Base-by-base conservation (phyloP, 2,113 vertebrate species). In the Alethe castanea region DNA sequence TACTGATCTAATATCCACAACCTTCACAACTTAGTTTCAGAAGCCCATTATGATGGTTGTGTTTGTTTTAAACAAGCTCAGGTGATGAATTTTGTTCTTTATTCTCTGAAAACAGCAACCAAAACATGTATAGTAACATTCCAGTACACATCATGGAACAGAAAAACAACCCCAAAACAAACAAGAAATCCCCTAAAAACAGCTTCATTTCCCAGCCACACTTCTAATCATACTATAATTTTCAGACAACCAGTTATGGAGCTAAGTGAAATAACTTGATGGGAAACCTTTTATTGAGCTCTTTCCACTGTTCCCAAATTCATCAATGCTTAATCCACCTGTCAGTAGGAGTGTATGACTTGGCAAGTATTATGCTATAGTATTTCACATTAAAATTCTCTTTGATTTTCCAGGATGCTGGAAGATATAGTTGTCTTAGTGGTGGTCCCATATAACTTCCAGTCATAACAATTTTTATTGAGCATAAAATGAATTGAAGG, bases 401-500 rank as follows among this genome's bases (percentile, higher is more conserved):
- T 93, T 95, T 87, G 96, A 87, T 96, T 97, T 97, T 88, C 36
- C 73, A 95, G 65, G 36, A 76, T 94, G 52, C 14, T 90, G 71
- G 81, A 94, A 90, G 48, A 79, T 88, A 78, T 42, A 56, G 35
- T 66, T 92, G 19, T 65, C 26, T 94, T 95, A 81, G 54, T 91
- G 36, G 47, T 66, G 50, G 64, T 92, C 95, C 87, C 70, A 83
- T 86, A 72, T 86, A 69, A 65, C 67, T 96, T 97, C 40, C 44
- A 86, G 61, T 93, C 2, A 0, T 92, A 95, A 83, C 24, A 78
- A 25, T 89, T 95, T 97, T 96, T 97, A 96, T 52, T 86, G 73
- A 97, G 48, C 52, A 76, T 62, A 74, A 95, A 95, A 33, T 77
- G 64, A 71, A 70, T 92, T 90, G 67, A 84, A 94, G 71, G 60